phyloP scores from a whole-genome alignment of 2,797 vertebrate species.

The Petrocephalus schoutedeni region DNA sequence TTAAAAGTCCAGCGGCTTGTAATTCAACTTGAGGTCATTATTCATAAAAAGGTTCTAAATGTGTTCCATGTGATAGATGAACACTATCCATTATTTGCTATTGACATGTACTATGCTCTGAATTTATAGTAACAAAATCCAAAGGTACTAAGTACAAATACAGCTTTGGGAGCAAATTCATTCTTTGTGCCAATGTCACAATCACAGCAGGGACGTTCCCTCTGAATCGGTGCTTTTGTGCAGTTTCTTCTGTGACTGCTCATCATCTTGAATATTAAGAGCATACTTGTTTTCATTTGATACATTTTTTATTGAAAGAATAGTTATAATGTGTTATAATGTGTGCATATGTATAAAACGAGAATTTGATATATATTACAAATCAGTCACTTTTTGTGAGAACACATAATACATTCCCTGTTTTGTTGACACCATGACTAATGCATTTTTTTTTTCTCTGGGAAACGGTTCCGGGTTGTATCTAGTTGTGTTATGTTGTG shows the following conservation, averaged over 20 bases:
- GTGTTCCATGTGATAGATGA: neutral
- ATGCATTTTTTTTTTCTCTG: neutral
- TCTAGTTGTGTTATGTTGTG: no score
- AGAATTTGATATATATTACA: neutral
- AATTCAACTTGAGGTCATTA: neutral
- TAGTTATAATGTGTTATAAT: no score
- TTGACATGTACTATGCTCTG: neutral
- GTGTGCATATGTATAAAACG: neutral
- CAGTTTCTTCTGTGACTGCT: neutral
- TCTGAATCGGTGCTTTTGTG: neutral
- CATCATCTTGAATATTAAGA: neutral
- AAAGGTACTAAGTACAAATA: neutral
- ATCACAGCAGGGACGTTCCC: neutral
- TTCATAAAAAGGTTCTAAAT: neutral
- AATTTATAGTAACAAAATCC: neutral
- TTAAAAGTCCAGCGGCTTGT: neutral
- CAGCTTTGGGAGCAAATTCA: neutral
- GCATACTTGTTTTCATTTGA: neutral
- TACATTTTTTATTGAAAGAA: neutral
- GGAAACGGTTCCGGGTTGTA: neutral
- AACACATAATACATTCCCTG: neutral
- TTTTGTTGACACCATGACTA: neutral
- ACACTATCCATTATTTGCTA: neutral
- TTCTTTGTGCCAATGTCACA: neutral
- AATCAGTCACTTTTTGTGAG: neutral